Percentiles rank a stretch among this genome's conserved stretches.
Conservation (phyloP, 2,113 vertebrate species). For the Emydura subglobosa region DNA sequence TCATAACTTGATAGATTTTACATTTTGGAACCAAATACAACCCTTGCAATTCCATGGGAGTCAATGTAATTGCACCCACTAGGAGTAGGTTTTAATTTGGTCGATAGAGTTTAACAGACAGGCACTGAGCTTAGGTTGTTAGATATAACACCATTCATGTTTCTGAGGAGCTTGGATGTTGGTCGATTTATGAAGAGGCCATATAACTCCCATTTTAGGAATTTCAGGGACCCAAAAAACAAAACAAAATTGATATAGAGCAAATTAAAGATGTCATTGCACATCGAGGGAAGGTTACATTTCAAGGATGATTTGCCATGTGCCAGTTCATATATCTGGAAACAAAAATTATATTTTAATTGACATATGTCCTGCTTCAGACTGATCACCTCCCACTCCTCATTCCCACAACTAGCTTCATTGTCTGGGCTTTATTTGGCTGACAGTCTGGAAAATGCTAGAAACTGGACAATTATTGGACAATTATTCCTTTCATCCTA, state of each 20-base stretch:
- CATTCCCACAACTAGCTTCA: not conserved
- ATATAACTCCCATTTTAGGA: not conserved
- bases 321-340: not conserved
- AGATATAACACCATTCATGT: not conserved
- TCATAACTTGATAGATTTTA: not conserved
- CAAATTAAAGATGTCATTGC: not conserved
- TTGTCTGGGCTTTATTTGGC: not conserved
- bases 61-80: not conserved
- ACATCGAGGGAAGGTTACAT: not conserved
- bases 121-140: not conserved
- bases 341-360: not conserved
- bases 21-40: not conserved
- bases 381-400: not conserved
- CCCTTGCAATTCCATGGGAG: not conserved
- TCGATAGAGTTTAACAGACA: not conserved
- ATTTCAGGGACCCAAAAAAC: not conserved
- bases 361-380: not conserved
- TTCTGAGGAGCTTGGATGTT: not conserved
- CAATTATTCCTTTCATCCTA: not conserved
- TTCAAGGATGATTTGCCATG: not conserved
- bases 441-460: not conserved
- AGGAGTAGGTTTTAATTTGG: not conserved
- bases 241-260: not conserved
- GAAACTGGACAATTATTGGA: not conserved
- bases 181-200: not conserved